These are phyloP conservation scores for Columba guinea DNA, from an alignment of 2,797 vertebrate genomes.

Conservation along the genomic window DNA sequence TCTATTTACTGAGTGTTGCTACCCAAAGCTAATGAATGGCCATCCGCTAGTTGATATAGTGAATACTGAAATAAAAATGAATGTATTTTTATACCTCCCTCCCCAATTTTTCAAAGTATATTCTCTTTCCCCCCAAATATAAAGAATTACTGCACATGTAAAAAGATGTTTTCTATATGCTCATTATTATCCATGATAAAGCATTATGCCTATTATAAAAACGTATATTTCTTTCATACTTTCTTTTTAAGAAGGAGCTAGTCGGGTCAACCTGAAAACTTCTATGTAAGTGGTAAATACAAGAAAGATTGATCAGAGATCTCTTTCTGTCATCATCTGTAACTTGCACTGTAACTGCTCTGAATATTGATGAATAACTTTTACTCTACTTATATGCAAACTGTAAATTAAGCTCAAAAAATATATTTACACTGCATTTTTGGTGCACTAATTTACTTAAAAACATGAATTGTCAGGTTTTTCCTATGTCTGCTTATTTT, in stretches of 20 bases:
- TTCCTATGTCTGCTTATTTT: not conserved
- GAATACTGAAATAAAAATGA: not conserved
- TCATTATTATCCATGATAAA: not conserved
- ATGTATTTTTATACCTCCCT: rapidly evolving
- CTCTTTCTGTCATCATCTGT: not conserved
- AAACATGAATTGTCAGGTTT: not conserved
- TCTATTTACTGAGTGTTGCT: not conserved
- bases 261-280: not conserved
- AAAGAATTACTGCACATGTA: not conserved
- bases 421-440: not conserved
- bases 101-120: not conserved
- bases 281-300: not conserved
- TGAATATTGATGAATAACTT: not conserved
- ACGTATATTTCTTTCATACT: not conserved
- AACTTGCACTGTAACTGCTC: not conserved
- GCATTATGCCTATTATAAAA: not conserved
- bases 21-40: not conserved
- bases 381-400: not conserved
- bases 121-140: not conserved
- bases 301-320: not conserved
- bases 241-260: not conserved
- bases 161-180: not conserved
- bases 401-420: not conserved
- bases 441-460: not conserved
- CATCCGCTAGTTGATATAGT: not conserved